Base-by-base conservation (phyloP, 1,140 invertebrate genomes). In the Pseudomyrmex cubaensis region DNA sequence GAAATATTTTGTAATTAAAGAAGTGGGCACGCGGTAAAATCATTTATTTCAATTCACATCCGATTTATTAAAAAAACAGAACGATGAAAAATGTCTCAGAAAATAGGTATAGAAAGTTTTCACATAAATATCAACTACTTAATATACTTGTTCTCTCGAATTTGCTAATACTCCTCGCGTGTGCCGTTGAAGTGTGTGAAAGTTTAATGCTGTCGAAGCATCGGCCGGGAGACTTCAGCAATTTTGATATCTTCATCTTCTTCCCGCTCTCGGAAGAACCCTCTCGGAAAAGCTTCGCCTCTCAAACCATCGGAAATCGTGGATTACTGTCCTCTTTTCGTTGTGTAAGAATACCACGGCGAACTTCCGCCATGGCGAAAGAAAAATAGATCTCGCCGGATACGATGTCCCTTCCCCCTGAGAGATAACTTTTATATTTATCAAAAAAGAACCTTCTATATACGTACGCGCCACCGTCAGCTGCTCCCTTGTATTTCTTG, bases 191-290 rank as follows among this genome's bases (percentile, higher is more conserved):
- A 35, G 83, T 82, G 75, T 78, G 76, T 89, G 82, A 90, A 92
- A 92, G 85, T 92, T 92, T 90, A 86, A 92, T 90, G 84, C 54
- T 66, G 77, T 63, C 54, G 72, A 84, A 56, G 70, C 25, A 70
- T 13, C 22, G 20, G 17, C 46, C 35, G 35, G 35, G 63, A 35
- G 67, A 64, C 61, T 35, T 1, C 35, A 52, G 62, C 35, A 84
- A 87, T 87, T 83, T 76, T 52, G 13, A 56, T 52, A 46, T 66
- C 66, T 56, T 85, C 75, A 66, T 64, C 70, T 86, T 66, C 59
- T 87, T 85, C 82, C 77, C 54, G 15, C 56, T 17, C 46, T 17
- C 46, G 10, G 48, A 25, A 86, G 54, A 70, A 80, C 56, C 25
- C 50, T 50, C 67, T 69, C 44, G 74, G 77, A 76, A 78, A 70